A percentile compares a stretch with the other conserved stretches of the same genome.
phyloP scores from a whole-genome alignment of 1,140 invertebrate species.

The Meloidogyne chitwoodi region DNA sequence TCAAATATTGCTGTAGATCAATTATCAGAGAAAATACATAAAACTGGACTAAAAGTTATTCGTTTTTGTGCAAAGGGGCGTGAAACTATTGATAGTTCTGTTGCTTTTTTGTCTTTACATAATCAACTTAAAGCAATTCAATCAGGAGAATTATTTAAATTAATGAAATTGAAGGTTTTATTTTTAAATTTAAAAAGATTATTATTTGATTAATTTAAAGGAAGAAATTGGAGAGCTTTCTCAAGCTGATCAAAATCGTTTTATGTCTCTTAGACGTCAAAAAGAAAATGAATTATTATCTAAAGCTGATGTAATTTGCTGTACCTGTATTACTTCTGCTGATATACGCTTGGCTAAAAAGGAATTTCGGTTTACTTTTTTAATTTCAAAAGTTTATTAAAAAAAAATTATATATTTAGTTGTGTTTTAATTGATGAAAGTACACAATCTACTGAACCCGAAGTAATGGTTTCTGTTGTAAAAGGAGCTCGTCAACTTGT shows the following conservation, averaged over 20 bases:
- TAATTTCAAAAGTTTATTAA: neutral
- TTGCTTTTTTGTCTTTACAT: conserved; percentile 91
- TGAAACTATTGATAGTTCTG: conserved; percentile 94
- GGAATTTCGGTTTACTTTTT: conserved; percentile 82
- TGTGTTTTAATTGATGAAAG: conserved; percentile 96
- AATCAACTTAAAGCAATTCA: conserved; percentile 94
- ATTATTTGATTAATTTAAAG: conserved; percentile 22
- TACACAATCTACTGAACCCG: conserved; percentile 88
- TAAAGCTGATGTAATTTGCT: conserved; percentile 96
- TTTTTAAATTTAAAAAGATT: neutral
- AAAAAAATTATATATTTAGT: conserved; percentile 65
- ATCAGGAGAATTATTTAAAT: conserved; percentile 78
- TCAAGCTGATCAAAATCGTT: conserved; percentile 80
- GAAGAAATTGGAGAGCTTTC: conserved; percentile 55
- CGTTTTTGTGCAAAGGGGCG: conserved; percentile 93
- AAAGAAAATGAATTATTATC: conserved; percentile 86
- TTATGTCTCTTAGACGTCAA: conserved; percentile 81
- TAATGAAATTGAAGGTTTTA: conserved; percentile 75
- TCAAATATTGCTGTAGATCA: conserved; percentile 99
- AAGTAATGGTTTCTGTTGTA: conserved; percentile 97
- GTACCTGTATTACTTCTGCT: conserved; percentile 95
- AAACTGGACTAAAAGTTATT: conserved; percentile 90
- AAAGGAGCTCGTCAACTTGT: conserved; percentile 92
- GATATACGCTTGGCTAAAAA: conserved; percentile 83
- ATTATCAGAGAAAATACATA: conserved; percentile 95